These are phyloP conservation scores for Microctonus brassicae DNA, from an alignment of 2,888 invertebrate genomes.

Conservation along the genomic window DNA sequence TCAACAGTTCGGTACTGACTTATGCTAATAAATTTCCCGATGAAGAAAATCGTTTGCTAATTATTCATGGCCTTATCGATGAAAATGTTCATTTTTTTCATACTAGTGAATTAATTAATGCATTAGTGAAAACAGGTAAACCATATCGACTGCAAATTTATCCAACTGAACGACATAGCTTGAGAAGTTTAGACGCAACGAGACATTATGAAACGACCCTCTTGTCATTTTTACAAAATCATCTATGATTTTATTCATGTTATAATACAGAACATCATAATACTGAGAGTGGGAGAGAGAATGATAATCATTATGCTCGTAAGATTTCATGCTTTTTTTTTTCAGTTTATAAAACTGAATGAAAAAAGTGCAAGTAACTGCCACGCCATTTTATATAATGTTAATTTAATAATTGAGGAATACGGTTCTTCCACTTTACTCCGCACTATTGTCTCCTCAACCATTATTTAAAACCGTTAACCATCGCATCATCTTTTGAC, in stretches of 20 bases:
- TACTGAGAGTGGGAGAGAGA: neutral
- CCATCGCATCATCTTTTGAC: neutral
- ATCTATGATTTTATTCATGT: slow-evolving; percentile 72
- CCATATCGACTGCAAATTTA: slow-evolving; percentile 96
- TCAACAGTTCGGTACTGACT: slow-evolving; percentile 85
- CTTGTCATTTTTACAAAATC: slow-evolving; percentile 89
- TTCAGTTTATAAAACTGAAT: neutral
- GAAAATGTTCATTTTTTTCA: slow-evolving; percentile 99
- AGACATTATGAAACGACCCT: slow-evolving; percentile 97
- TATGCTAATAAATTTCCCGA: slow-evolving; percentile 91
- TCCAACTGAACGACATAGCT: slow-evolving; percentile 96
- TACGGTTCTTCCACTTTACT: slow-evolving; percentile 28
- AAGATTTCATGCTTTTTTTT: neutral
- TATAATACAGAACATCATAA: slow-evolving; percentile 4
- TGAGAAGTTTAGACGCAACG: slow-evolving; percentile 92
- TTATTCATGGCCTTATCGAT: slow-evolving; percentile 97
- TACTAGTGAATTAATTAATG: slow-evolving; percentile 90
- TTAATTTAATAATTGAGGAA: slow-evolving; percentile 22
- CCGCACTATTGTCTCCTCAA: neutral
- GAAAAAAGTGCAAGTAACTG: neutral
- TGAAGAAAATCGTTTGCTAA: slow-evolving; percentile 90
- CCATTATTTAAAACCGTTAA: neutral
- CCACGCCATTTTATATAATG: neutral
- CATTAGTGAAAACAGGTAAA: slow-evolving; percentile 93
- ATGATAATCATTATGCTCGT: neutral